Evolutionary conservation across 2,888 invertebrate species (phyloP).

Genomic region (Masnerella sp.): DNA sequence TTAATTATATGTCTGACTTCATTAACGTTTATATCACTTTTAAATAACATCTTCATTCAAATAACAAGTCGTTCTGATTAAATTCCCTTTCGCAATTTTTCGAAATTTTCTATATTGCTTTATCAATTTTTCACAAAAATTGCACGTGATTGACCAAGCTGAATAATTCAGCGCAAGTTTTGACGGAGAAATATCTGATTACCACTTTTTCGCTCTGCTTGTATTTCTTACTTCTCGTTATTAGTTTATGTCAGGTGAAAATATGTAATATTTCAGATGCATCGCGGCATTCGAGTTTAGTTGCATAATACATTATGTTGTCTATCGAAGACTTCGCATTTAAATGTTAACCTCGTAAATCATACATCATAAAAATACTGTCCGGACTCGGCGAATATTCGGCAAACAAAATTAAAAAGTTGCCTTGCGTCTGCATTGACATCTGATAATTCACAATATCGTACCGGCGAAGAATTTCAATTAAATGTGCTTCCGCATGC

Average conservation of each 20-base stretch:
- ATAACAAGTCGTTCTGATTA: too few species aligned
- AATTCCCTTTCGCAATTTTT: too few species aligned
- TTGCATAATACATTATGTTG: conserved; percentile 44
- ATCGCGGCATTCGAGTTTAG: conserved; percentile 25
- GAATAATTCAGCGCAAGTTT: conserved; percentile 22
- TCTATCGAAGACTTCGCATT: conserved; percentile 32
- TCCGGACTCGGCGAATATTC: conserved; percentile 5
- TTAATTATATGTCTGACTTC: too few species aligned
- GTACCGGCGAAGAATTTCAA: conserved; percentile 12
- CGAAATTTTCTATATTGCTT: too few species aligned
- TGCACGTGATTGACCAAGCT: conserved; percentile 19
- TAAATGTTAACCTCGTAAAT: conserved; percentile 35
- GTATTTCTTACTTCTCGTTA: conserved; percentile 27
- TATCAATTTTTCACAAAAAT: too few species aligned
- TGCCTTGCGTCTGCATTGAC: conserved; percentile 9
- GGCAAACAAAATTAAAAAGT: conserved; percentile 32
- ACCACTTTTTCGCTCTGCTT: conserved; percentile 25
- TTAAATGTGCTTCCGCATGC: conserved; percentile 4
- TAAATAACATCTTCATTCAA: too few species aligned
- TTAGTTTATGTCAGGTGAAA: conserved; percentile 44
- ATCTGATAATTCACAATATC: conserved; percentile 14
- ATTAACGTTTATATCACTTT: too few species aligned
- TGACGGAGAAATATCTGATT: conserved; percentile 21
- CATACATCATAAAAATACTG: conserved; percentile 30
- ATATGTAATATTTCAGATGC: conserved; percentile 44